A percentile compares a stretch with the other conserved stretches of the same genome.
These are phyloP conservation scores for Pollenia griseotomentosa DNA, from an alignment of 2,888 invertebrate genomes.

Conservation along the genomic window DNA sequence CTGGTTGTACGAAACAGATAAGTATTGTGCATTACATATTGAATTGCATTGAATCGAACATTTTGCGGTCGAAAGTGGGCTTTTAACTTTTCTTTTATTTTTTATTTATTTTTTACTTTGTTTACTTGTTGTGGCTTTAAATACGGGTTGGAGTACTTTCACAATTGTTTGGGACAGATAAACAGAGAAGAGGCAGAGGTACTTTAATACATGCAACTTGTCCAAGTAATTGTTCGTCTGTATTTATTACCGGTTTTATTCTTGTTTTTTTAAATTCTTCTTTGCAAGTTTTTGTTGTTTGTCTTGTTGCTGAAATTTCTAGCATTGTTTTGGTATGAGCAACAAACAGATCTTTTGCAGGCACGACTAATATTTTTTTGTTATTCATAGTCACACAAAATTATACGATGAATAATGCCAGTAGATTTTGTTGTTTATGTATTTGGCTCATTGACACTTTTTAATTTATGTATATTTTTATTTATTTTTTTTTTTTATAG, in stretches of 20 bases:
- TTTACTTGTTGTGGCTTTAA: conserved; percentile 42
- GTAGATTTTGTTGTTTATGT: conserved; percentile 31
- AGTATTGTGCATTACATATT: conserved; percentile 4
- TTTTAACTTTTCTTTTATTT: conserved; percentile 17
- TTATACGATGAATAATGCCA: conserved; percentile 34
- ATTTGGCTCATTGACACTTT: conserved; percentile 57
- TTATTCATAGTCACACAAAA: conserved; percentile 18
- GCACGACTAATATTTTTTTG: conserved; percentile 15
- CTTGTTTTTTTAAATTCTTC: conserved; percentile 44
- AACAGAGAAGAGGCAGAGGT: conserved; percentile 10
- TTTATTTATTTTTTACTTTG: conserved; percentile 8
- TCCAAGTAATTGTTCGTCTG: conserved; percentile 61
- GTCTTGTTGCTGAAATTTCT: conserved; percentile 51
- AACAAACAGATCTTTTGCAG: conserved; percentile 30
- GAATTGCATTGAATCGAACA: conserved; percentile 26
- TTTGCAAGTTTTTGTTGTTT: conserved; percentile 50
- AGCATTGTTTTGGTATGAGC: conserved; percentile 44
- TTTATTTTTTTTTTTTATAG: conserved; percentile 3
- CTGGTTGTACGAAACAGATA: conserved; percentile 21
- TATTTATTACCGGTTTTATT: conserved; percentile 72
- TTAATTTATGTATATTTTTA: conserved; percentile 33
- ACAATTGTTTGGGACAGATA: conserved; percentile 26
- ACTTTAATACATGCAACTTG: conserved; percentile 64
- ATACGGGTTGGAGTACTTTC: conserved; percentile 69
- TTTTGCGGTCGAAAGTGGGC: conserved; percentile 15